phyloP scores from a whole-genome alignment of 2,113 vertebrate genomes.

The Lophura nycthemera region DNA sequence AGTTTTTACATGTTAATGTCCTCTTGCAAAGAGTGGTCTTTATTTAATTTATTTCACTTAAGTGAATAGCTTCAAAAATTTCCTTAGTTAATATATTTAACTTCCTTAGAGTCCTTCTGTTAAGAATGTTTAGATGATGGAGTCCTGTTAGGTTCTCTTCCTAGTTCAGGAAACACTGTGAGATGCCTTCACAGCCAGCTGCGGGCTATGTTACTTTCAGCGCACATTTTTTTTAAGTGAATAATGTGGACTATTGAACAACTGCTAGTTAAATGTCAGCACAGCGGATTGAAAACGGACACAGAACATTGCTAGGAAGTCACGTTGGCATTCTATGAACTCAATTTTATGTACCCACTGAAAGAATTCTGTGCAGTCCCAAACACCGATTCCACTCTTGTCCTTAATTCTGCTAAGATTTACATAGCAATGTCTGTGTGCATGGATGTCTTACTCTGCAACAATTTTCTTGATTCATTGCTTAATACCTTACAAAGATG shows the following conservation, averaged over 20 bases:
- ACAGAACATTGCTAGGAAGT: neutral
- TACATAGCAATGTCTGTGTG: neutral
- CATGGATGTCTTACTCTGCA: neutral
- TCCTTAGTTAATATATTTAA: neutral
- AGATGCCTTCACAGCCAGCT: neutral
- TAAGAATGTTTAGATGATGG: neutral
- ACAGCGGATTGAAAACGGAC: neutral
- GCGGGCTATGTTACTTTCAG: neutral
- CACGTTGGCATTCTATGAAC: neutral
- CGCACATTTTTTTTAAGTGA: neutral
- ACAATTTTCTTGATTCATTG: neutral
- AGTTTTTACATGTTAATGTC: neutral
- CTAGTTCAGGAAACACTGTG: neutral
- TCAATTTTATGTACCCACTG: neutral
- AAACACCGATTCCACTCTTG: neutral
- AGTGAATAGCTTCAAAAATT: neutral
- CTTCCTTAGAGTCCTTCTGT: neutral
- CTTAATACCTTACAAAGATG: neutral
- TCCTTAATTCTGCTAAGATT: neutral
- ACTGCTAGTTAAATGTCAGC: neutral
- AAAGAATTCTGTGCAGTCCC: neutral
- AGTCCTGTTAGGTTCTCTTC: neutral
- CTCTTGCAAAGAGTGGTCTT: neutral
- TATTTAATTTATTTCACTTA: neutral
- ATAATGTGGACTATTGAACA: neutral